Base-by-base conservation (phyloP, 2,797 vertebrate species). In the Craterocephalus amniculus region DNA sequence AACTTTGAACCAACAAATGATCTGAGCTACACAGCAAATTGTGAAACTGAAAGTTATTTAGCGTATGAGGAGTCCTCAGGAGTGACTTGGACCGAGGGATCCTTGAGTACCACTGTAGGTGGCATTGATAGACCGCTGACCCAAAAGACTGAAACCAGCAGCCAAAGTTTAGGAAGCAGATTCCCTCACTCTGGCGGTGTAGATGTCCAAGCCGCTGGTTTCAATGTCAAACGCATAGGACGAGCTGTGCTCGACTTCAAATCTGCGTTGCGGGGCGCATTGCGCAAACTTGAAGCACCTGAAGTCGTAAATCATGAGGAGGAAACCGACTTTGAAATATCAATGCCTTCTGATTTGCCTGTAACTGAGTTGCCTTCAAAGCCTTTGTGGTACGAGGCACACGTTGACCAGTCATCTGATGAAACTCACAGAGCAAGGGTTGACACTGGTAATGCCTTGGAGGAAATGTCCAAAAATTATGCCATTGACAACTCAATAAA, bases 181-280 rank as follows among this genome's bases (percentile, higher is more conserved):
- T 88, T 69, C 68, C 91, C 76, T 72, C 67, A 74, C 7, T 40
- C 76, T n/a, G 92, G 91, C 51, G 91, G 83, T 48, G 80, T 90
- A 55, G 95, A 96, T 24, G n/a, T 68, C 81, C 93, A 92, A 67
- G 93, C 95, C 58, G 89, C 95, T 67, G 93, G 95, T 48, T 96
- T 96, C 83, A 95, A 94, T 27, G 95, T 95, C 29, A 97, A 95
- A 77, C 96, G 95, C 69, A 93, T 97, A 52, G 94, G 96, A 32
- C 94, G 91, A 89, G 96, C 95, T 27, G 96, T 97, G 64, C 69
- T 95, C 40, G 96, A 96, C 70, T 97, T 97, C 63, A 94, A 95
- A 71, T 96, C 95, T 29, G 95, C 94, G 40, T 89, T 99, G 55
- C 94, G 95, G 18, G 95, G 95, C 0, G 96, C 96, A 0, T 93